Evolutionary conservation across 1,140 invertebrate genomes (phyloP).

Genomic region (Hyles vespertilio): DNA sequence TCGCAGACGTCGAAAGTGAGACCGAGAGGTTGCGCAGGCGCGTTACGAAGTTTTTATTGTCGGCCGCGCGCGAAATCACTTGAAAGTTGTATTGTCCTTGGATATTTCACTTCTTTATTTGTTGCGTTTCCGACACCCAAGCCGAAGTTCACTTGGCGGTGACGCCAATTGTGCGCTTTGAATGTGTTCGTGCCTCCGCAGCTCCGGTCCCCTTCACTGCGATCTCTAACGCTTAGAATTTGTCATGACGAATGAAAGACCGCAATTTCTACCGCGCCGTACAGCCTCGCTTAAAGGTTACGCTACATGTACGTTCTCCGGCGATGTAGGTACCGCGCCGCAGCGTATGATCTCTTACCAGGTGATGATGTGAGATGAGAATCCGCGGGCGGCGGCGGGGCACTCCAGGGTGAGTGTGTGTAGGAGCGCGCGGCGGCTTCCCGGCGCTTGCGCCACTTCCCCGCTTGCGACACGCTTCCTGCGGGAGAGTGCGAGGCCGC

Average conservation of each 20-base stretch:
- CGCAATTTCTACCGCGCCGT: not conserved
- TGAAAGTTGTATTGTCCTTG: constrained; percentile 75
- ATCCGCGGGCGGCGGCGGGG: constrained; percentile 33
- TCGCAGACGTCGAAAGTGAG: constrained; percentile 66
- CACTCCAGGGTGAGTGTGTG: constrained; percentile 53
- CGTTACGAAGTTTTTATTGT: constrained; percentile 73
- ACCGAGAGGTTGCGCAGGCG: constrained; percentile 71
- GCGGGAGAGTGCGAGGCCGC: constrained; percentile 65
- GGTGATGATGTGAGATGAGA: constrained; percentile 42
- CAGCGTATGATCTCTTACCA: constrained; percentile 39
- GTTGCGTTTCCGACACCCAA: constrained; percentile 66
- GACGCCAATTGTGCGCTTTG: constrained; percentile 54
- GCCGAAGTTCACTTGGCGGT: constrained; percentile 59
- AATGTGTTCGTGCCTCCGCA: constrained; percentile 38
- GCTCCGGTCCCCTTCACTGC: constrained; percentile 51
- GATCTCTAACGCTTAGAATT: constrained; percentile 37
- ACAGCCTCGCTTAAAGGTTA: not conserved
- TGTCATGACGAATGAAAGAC: constrained; percentile 10
- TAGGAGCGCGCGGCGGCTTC: constrained; percentile 51
- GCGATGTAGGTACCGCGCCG: not conserved
- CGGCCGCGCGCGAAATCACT: constrained; percentile 73
- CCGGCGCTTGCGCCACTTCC: constrained; percentile 67
- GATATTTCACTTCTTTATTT: constrained; percentile 74
- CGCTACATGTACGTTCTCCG: not conserved
- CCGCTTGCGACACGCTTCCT: constrained; percentile 68